Conservation (phyloP, 2,797 vertebrate genomes). For the Girardinus metallicus region DNA sequence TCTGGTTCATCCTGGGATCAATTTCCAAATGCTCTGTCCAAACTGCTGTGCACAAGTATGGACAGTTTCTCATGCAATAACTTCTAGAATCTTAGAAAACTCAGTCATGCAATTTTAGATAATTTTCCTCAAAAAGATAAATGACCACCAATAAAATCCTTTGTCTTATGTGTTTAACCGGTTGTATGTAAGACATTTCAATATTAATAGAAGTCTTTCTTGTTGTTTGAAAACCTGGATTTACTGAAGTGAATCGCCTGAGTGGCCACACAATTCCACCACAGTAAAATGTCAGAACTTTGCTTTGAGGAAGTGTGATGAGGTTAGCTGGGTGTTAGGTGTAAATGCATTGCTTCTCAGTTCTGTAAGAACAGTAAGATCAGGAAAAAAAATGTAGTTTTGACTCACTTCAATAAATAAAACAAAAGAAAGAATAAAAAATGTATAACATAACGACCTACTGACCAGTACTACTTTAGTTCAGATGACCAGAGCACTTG, state of each 20-base stretch:
- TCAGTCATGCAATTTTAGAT: not conserved
- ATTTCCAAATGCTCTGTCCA: not conserved
- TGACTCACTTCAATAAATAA: not conserved
- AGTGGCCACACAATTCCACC: not conserved
- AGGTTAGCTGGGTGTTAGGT: not conserved
- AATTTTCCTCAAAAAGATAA: not conserved
- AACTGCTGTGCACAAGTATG: not conserved
- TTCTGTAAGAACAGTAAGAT: not conserved
- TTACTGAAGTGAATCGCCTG: not conserved
- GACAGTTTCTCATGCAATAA: not conserved
- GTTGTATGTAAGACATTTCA: not conserved
- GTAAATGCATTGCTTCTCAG: not conserved
- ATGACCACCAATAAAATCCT: not conserved
- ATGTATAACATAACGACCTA: not conserved
- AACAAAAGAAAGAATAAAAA: not conserved
- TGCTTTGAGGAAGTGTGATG: not conserved
- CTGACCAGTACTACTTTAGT: not conserved
- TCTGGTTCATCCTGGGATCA: too few species aligned
- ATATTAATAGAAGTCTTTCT: not conserved
- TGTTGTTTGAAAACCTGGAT: not conserved
- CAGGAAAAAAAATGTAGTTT: not conserved
- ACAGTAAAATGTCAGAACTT: not conserved
- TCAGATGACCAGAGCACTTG: not conserved
- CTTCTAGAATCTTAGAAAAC: not conserved
- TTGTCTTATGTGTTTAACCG: not conserved